phyloP scores from a whole-genome alignment of 2,888 invertebrate species.

The Resseliella maxima region DNA sequence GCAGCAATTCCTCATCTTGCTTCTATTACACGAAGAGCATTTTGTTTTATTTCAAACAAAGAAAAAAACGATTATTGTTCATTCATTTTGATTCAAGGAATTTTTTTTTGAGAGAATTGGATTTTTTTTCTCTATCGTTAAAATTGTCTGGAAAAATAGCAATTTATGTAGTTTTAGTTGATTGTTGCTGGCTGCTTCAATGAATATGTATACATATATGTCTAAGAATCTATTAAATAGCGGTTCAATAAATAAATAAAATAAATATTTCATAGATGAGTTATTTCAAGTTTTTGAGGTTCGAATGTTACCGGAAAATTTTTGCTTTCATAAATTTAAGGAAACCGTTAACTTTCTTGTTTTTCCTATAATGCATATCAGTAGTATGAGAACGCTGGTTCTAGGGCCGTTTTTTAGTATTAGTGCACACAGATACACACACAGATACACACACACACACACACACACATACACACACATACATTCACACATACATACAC shows the following conservation, averaged over 20 bases:
- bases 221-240: background rate
- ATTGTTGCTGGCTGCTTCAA: background rate
- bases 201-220: conserved; percentile 9
- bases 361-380: no score
- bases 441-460: no score
- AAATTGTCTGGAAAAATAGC: background rate
- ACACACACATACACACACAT: no score
- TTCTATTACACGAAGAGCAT: background rate
- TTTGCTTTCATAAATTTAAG: background rate
- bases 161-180: background rate
- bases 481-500: no score
- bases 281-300: background rate
- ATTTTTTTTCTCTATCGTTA: background rate
- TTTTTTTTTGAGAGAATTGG: no score
- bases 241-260: no score
- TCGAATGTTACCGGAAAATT: no score
- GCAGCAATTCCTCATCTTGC: conserved; percentile 5
- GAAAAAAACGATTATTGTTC: background rate
- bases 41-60: background rate
- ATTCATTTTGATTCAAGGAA: background rate
- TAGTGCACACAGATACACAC: no score
- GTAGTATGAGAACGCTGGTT: no score
- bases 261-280: background rate
- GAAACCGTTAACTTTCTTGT: background rate
- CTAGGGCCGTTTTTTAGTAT: no score